Conservation (phyloP, 2,888 invertebrate genomes). For the Agelastica alni region DNA sequence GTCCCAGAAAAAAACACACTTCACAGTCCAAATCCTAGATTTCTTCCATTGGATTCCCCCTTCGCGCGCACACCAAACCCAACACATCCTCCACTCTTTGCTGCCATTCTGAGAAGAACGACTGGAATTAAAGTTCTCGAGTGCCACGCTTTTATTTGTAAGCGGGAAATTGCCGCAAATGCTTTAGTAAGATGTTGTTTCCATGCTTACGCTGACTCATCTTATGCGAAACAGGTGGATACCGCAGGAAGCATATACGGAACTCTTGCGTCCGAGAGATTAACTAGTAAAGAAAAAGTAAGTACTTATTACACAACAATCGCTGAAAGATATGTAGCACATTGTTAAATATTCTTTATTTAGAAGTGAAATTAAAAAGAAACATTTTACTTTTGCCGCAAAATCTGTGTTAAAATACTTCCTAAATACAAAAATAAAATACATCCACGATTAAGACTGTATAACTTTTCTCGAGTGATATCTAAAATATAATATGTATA, state of each 20-base stretch:
- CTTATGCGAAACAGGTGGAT: slow-evolving; percentile 83
- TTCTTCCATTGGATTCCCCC: slow-evolving; percentile 93
- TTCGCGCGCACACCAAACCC: slow-evolving; percentile 91
- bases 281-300: slow-evolving; percentile 54
- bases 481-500: too few species aligned
- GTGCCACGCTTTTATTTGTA: slow-evolving; percentile 98
- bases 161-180: slow-evolving; percentile 95
- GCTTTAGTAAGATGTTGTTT: slow-evolving; percentile 96
- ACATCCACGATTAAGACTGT: too few species aligned
- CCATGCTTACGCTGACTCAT: slow-evolving; percentile 96
- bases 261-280: slow-evolving; percentile 52
- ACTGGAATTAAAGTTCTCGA: slow-evolving; percentile 97
- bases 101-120: slow-evolving; percentile 93
- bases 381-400: too few species aligned
- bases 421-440: too few species aligned
- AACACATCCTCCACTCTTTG: slow-evolving; percentile 94
- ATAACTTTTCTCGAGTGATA: too few species aligned
- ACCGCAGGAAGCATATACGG: slow-evolving; percentile 59
- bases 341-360: too few species aligned
- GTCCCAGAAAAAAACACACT: slow-evolving; percentile 58
- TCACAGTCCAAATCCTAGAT: slow-evolving; percentile 75
- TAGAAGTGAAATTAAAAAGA: too few species aligned
- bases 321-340: too few species aligned
- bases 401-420: too few species aligned
- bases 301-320: too few species aligned